These are phyloP conservation scores for Pammene aurita DNA, from an alignment of 2,888 invertebrate genomes.

Conservation along the genomic window DNA sequence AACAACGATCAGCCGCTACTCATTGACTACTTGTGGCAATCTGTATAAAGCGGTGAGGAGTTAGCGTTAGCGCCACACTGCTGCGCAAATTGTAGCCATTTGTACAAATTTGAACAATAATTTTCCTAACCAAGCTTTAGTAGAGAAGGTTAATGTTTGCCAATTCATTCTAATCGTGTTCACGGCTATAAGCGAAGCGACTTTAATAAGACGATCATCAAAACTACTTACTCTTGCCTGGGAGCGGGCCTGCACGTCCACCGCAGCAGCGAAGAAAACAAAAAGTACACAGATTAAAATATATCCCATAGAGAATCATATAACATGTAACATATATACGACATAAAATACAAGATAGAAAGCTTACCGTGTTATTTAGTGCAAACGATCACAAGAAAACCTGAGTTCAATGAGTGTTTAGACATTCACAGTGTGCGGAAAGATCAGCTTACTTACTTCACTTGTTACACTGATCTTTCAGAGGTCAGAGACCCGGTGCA, in stretches of 20 bases:
- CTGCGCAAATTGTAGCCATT: constrained; percentile 24
- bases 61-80: constrained; percentile 54
- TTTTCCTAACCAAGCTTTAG: constrained; percentile 43
- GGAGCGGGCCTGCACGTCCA: constrained; percentile 85
- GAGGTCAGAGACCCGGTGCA: constrained; percentile 48
- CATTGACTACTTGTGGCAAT: constrained; percentile 35
- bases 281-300: constrained; percentile 70
- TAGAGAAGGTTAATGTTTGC: constrained; percentile 52
- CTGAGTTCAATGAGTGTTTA: constrained; percentile 34
- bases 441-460: constrained; percentile 62
- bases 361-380: constrained; percentile 62
- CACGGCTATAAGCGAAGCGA: constrained; percentile 74
- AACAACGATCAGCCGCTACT: constrained; percentile 82
- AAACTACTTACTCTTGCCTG: constrained; percentile 86
- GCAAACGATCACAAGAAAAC: constrained; percentile 49
- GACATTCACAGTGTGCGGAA: constrained; percentile 49
- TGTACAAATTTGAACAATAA: constrained; percentile 24
- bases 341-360: constrained; percentile 56
- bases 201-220: constrained; percentile 48
- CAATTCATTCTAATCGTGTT: constrained; percentile 60
- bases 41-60: constrained; percentile 62
- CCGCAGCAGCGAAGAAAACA: constrained; percentile 69
- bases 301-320: constrained; percentile 46
- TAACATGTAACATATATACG: constrained; percentile 49
- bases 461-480: constrained; percentile 55